phyloP scores from a whole-genome alignment of 2,888 invertebrate genomes.

The Gortyna flavago region DNA sequence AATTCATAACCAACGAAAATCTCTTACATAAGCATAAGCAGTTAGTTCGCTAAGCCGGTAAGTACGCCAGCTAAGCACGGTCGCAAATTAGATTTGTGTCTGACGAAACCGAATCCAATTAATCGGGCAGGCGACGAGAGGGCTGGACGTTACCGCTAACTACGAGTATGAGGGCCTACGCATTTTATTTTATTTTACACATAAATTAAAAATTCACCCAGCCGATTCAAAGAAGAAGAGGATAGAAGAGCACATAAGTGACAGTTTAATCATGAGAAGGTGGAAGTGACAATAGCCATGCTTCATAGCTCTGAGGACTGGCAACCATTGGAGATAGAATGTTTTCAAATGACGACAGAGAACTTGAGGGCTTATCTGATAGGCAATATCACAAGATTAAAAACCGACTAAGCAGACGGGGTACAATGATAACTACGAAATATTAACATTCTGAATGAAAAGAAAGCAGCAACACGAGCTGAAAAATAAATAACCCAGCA shows the following conservation, averaged over 20 bases:
- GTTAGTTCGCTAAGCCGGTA: slow-evolving; percentile 44
- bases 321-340: background rate
- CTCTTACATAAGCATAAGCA: slow-evolving; percentile 44
- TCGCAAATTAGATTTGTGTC: slow-evolving; percentile 65
- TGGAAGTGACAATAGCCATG: background rate
- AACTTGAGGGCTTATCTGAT: background rate
- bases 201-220: background rate
- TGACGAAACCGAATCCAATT: slow-evolving; percentile 66
- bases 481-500: background rate
- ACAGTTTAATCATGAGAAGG: background rate
- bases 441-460: background rate
- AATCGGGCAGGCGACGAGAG: slow-evolving; percentile 52
- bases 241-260: too few relatives aligned
- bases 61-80: slow-evolving; percentile 45
- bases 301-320: too few relatives aligned
- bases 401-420: too few relatives aligned
- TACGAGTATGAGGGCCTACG: slow-evolving; percentile 6
- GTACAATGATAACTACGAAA: background rate
- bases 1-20: slow-evolving; percentile 20
- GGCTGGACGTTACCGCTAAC: slow-evolving; percentile 26
- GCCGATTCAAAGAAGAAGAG: background rate
- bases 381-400: background rate
- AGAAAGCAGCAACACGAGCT: background rate
- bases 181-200: background rate
- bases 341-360: background rate